These are phyloP conservation scores for Nymphicus hollandicus DNA, from an alignment of 2,113 vertebrate species.

Conservation along the genomic window DNA sequence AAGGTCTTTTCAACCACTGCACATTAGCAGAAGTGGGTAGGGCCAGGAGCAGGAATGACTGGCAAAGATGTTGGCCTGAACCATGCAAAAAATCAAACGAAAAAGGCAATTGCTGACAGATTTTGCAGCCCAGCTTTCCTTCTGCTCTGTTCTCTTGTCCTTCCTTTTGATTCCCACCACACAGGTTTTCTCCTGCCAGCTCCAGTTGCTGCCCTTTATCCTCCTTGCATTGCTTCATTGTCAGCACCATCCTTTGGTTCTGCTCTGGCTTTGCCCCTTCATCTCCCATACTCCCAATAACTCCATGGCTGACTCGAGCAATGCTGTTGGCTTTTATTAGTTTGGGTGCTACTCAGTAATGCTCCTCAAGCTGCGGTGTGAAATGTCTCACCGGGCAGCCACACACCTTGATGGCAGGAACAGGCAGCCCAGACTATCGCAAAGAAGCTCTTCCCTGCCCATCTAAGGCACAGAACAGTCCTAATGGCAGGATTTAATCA, in stretches of 20 bases:
- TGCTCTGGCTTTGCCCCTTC: neutral
- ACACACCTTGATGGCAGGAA: neutral
- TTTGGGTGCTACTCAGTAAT: neutral
- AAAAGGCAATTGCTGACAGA: neutral
- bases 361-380: rapidly evolving
- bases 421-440: neutral
- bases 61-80: neutral
- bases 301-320: neutral
- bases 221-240: neutral
- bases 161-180: neutral
- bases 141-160: neutral
- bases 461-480: neutral
- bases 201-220: neutral
- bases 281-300: neutral
- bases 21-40: neutral
- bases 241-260: neutral
- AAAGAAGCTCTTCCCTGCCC: neutral
- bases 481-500: neutral
- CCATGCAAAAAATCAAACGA: neutral
- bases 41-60: neutral
- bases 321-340: neutral
- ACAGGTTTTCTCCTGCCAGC: neutral
- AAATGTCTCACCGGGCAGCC: neutral
- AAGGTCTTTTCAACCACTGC: neutral
- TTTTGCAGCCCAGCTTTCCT: neutral